These are phyloP conservation scores for Drosophila anomelani DNA, from an alignment of 2,888 invertebrate genomes.

Conservation along the genomic window DNA sequence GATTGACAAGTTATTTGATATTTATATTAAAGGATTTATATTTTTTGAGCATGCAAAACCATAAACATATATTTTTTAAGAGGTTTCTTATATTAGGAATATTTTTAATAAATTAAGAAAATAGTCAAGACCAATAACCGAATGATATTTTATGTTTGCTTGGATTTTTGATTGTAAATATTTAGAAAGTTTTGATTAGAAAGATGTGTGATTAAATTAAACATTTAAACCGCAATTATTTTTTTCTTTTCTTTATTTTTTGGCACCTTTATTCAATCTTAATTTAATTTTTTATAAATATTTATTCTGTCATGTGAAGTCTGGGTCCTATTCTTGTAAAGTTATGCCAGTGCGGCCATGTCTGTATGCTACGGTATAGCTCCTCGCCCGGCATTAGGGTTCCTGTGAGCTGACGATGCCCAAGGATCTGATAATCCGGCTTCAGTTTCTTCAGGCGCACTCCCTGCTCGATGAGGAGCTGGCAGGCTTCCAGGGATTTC, in stretches of 20 bases:
- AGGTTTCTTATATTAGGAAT: too few relatives aligned
- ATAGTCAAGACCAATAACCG: background rate
- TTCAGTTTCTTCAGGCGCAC: constrained; percentile 87
- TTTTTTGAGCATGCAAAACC: background rate
- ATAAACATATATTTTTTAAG: background rate
- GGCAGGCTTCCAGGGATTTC: constrained; percentile 84
- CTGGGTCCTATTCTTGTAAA: constrained; percentile 3
- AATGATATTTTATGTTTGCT: background rate
- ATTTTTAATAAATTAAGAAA: too few relatives aligned
- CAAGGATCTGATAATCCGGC: constrained; percentile 88
- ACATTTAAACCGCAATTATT: background rate
- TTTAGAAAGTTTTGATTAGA: background rate
- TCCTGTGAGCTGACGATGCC: constrained; percentile 88
- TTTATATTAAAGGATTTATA: background rate
- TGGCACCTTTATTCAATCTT: constrained; percentile 17
- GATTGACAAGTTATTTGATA: background rate
- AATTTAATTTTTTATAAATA: background rate
- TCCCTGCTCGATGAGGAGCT: constrained; percentile 87
- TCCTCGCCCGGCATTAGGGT: constrained; percentile 90
- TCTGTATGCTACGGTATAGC: constrained; percentile 87
- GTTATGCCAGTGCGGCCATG: constrained; percentile 87
- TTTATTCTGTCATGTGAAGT: constrained; percentile 20
- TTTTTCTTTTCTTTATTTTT: background rate
- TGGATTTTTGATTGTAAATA: background rate
- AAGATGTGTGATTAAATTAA: background rate